phyloP scores from a whole-genome alignment of 2,888 invertebrate species.

The Meliscaeva auricollis region DNA sequence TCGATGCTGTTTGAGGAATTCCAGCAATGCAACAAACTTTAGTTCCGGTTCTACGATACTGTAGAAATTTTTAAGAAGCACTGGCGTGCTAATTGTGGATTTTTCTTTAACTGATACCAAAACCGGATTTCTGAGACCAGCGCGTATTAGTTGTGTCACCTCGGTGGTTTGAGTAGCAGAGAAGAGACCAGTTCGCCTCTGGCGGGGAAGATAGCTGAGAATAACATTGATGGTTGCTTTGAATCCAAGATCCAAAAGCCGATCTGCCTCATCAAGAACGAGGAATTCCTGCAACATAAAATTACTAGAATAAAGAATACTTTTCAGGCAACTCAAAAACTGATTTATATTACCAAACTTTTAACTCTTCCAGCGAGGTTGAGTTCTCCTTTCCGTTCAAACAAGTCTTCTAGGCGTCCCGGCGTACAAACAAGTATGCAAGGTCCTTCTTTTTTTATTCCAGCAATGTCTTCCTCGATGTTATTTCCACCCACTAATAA shows the following conservation, averaged over 20 bases:
- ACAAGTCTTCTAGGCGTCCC: conserved; percentile 94
- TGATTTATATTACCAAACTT: conserved; percentile 88
- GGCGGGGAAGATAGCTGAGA: conserved; percentile 94
- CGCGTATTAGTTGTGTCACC: conserved; percentile 94
- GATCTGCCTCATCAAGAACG: conserved; percentile 98
- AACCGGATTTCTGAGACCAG: conserved; percentile 97
- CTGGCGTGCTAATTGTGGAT: conserved; percentile 89
- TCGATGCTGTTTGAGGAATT: conserved; percentile 88
- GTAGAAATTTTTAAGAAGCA: conserved; percentile 91
- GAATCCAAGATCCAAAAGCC: conserved; percentile 96
- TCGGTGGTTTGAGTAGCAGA: conserved; percentile 99
- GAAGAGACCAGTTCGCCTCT: conserved; percentile 98
- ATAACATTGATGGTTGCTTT: conserved; percentile 93
- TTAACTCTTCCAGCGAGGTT: conserved; percentile 90
- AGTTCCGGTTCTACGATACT: conserved; percentile 90
- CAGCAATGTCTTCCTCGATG: conserved; percentile 90
- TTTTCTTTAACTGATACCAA: conserved; percentile 95
- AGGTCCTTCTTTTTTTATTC: conserved; percentile 88
- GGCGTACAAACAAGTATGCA: conserved; percentile 98
- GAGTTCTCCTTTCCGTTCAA: conserved; percentile 89
- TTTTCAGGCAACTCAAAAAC: too few species aligned
- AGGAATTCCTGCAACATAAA: conserved; percentile 90
- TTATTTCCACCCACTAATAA: conserved; percentile 93
- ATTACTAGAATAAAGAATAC: too few species aligned
- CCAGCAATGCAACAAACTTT: conserved; percentile 92